These are phyloP conservation scores for Rhogogaster chlorosoma DNA, from an alignment of 2,888 invertebrate genomes.

Conservation along the genomic window DNA sequence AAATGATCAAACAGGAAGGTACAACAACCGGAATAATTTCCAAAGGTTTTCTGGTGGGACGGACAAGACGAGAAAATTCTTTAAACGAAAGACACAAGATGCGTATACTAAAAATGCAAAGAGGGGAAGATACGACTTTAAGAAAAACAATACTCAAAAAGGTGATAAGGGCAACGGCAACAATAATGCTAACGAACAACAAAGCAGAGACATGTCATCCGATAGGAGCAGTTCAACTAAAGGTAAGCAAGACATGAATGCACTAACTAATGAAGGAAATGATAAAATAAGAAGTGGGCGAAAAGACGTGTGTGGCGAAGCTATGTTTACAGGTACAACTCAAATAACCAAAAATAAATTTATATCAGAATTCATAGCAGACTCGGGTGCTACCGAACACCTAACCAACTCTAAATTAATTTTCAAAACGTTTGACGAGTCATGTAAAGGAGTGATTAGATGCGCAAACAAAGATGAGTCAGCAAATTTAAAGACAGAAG, in stretches of 20 bases:
- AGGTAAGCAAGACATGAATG: neutral
- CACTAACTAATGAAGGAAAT: neutral
- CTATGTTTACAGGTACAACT: neutral
- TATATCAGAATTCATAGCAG: neutral
- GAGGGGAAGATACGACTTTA: neutral
- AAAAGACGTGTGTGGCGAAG: neutral
- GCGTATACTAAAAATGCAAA: neutral
- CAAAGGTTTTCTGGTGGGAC: neutral
- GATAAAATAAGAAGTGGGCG: neutral
- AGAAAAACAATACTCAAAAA: neutral
- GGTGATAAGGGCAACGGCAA: neutral
- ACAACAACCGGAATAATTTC: neutral
- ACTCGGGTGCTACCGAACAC: neutral
- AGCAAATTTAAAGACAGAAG: neutral
- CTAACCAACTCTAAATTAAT: slow-evolving; percentile 50
- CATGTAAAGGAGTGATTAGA: neutral
- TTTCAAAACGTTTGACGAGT: slow-evolving; percentile 33
- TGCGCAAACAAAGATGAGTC: neutral
- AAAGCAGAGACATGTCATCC: neutral
- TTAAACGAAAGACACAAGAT: neutral
- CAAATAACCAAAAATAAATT: neutral
- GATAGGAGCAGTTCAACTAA: neutral
- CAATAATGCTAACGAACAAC: neutral
- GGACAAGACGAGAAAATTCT: neutral
- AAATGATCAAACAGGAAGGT: neutral